These are phyloP conservation scores for Heliconius cydno DNA, from an alignment of 2,888 invertebrate species.

Conservation along the genomic window DNA sequence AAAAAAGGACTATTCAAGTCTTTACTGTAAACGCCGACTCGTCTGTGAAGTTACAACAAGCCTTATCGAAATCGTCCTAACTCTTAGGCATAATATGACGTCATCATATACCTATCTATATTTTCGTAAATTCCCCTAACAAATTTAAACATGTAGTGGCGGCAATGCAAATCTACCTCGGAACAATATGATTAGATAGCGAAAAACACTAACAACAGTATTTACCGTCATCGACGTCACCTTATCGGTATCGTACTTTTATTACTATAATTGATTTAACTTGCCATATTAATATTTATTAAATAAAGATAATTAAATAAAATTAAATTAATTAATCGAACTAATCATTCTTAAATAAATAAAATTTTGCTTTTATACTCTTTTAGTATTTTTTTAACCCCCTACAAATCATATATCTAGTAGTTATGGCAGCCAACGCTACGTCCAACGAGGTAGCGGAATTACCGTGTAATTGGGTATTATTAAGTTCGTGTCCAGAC, in stretches of 20 bases:
- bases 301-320: not conserved
- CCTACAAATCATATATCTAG: not conserved
- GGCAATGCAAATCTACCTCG: not conserved
- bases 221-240: slow-evolving; percentile 26
- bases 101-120: not conserved
- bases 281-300: not conserved
- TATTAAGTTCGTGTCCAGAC: not conserved
- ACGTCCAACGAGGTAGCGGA: not conserved
- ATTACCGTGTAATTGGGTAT: not conserved
- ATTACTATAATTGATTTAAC: slow-evolving; percentile 25
- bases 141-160: not conserved
- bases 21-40: no score
- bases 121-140: not conserved
- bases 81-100: not conserved
- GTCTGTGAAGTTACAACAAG: no score
- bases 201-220: slow-evolving; percentile 20
- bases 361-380: not conserved
- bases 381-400: not conserved
- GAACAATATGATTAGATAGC: slow-evolving; percentile 34
- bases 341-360: not conserved
- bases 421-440: not conserved
- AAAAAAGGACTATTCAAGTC: no score
- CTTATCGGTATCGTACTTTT: slow-evolving; percentile 34
- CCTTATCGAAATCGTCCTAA: no score
- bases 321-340: not conserved